These are phyloP conservation scores for Chlamydotis undulata DNA, from an alignment of 2,113 vertebrate species.

Conservation along the genomic window DNA sequence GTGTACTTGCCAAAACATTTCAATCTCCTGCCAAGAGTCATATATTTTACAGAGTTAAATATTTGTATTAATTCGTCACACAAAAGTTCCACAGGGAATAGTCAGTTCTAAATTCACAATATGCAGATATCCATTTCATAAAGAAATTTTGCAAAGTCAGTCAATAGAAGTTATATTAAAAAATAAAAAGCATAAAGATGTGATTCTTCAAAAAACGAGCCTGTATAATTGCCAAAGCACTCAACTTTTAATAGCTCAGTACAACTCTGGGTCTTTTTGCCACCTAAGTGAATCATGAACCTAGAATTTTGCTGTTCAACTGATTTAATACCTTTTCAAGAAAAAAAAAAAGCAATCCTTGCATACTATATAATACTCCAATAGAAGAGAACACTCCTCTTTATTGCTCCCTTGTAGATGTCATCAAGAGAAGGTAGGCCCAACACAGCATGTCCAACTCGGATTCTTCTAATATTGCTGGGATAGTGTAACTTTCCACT, in stretches of 20 bases:
- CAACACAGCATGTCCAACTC: background rate
- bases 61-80: background rate
- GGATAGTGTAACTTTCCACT: background rate
- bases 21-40: background rate
- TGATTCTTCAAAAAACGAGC: background rate
- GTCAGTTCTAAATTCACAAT: background rate
- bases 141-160: background rate
- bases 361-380: background rate
- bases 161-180: background rate
- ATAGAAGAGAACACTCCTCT: background rate
- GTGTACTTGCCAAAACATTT: background rate
- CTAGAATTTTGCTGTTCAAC: constrained; percentile 2
- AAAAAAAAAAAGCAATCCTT: background rate
- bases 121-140: background rate
- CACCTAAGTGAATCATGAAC: background rate
- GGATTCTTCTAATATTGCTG: background rate
- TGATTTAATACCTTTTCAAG: constrained; percentile 18
- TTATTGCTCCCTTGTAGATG: background rate
- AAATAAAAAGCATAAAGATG: background rate
- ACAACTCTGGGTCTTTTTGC: background rate
- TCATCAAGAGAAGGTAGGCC: background rate
- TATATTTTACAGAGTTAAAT: background rate
- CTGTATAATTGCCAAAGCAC: background rate
- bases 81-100: background rate
- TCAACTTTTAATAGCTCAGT: background rate